These are phyloP conservation scores for Phalera bucephala DNA, from an alignment of 2,888 invertebrate genomes.

Conservation along the genomic window DNA sequence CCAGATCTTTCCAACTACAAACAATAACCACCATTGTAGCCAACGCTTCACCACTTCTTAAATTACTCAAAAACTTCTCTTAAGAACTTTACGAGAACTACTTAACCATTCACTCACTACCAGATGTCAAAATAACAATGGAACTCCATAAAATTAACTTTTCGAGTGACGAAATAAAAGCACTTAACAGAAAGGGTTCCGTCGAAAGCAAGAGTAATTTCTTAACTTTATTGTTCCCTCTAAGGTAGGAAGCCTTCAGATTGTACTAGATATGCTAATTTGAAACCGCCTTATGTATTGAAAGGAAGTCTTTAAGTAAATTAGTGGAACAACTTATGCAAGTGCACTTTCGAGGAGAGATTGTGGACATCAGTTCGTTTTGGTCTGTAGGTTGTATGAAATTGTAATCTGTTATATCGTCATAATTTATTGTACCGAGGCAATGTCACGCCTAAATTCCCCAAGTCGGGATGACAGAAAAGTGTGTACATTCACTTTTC, in stretches of 20 bases:
- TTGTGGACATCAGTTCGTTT: neutral
- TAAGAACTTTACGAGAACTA: slow-evolving; percentile 11
- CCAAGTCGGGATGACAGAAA: no score
- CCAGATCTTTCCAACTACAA: no score
- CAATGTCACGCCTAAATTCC: no score
- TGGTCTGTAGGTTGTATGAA: no score
- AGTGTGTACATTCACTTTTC: no score
- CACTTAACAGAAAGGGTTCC: slow-evolving; percentile 26
- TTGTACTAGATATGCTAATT: slow-evolving; percentile 44
- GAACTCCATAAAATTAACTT: slow-evolving; percentile 19
- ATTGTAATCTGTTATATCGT: no score
- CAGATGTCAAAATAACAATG: slow-evolving; percentile 25
- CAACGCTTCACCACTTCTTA: no score
- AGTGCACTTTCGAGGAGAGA: slow-evolving; percentile 35
- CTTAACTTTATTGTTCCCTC: slow-evolving; percentile 41
- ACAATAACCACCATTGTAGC: no score
- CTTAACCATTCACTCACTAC: slow-evolving; percentile 18
- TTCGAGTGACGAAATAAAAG: slow-evolving; percentile 21
- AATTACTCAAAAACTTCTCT: no score
- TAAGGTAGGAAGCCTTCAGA: slow-evolving; percentile 30
- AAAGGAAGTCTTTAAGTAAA: slow-evolving; percentile 30
- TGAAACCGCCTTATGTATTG: slow-evolving; percentile 32
- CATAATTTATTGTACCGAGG: no score
- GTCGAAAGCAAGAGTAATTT: slow-evolving; percentile 32
- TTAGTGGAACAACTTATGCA: slow-evolving; percentile 34